phyloP scores from a whole-genome alignment of 2,797 vertebrate species.

The Sebastes baramenuke region DNA sequence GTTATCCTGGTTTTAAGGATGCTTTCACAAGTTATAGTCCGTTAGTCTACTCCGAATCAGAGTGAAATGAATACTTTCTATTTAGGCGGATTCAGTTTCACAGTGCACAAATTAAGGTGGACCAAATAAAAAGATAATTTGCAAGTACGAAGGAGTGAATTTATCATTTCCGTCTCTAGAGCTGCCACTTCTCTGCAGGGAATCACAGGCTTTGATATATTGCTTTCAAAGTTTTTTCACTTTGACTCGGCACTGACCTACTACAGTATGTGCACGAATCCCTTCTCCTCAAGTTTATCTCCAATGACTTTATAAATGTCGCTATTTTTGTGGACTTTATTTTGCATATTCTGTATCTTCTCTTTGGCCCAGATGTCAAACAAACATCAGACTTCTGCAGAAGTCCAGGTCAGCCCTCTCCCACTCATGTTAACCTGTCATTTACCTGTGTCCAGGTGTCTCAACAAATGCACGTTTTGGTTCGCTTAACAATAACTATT shows the following conservation, averaged over 20 bases:
- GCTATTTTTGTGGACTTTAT: neutral
- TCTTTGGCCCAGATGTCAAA: neutral
- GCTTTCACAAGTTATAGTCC: rapidly evolving
- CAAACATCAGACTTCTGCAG: neutral
- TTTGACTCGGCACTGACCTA: too few species aligned
- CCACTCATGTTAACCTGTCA: neutral
- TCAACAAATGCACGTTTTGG: neutral
- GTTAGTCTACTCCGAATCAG: neutral
- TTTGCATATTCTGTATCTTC: neutral
- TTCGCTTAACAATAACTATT: neutral
- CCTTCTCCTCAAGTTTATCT: neutral
- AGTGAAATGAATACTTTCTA: rapidly evolving
- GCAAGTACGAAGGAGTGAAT: too few species aligned
- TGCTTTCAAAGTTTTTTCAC: too few species aligned
- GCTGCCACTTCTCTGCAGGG: too few species aligned
- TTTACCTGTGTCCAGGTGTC: neutral
- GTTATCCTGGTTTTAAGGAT: neutral
- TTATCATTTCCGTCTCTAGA: too few species aligned
- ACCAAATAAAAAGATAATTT: too few species aligned
- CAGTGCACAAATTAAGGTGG: too few species aligned
- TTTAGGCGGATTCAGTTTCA: too few species aligned
- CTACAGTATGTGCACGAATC: too few species aligned
- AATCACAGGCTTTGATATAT: too few species aligned
- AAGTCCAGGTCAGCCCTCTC: neutral
- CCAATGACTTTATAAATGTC: neutral